These are phyloP conservation scores for Poicephalus meyeri DNA, from an alignment of 2,113 vertebrate species.

Conservation along the genomic window DNA sequence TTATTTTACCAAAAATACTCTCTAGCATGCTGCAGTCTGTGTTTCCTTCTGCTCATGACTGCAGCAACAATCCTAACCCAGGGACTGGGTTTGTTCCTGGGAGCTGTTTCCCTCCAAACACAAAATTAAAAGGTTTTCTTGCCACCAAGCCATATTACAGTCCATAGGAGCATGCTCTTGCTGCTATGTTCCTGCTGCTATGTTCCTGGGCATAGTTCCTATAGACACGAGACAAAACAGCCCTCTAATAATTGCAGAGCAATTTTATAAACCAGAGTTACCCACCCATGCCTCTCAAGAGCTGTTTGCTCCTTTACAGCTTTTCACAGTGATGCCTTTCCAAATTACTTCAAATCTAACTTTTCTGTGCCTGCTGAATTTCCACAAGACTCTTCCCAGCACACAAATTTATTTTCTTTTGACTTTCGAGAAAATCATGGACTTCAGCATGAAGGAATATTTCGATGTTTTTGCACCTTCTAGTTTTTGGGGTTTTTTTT, in stretches of 20 bases:
- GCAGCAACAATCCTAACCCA: background rate
- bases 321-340: background rate
- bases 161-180: background rate
- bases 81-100: background rate
- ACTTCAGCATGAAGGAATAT: background rate
- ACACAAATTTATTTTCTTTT: background rate
- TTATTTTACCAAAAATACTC: background rate
- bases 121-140: background rate
- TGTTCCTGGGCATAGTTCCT: fast-evolving
- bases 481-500: background rate
- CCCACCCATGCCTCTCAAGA: background rate
- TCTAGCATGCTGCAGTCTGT: background rate
- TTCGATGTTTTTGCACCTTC: background rate
- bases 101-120: fast-evolving
- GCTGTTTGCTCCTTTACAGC: background rate
- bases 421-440: background rate
- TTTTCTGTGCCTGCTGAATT: fast-evolving
- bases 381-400: background rate
- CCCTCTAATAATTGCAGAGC: background rate
- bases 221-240: fast-evolving
- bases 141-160: background rate
- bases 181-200: background rate
- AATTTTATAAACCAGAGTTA: background rate
- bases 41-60: background rate
- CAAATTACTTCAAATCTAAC: background rate